Percentiles rank a stretch among this genome's conserved stretches.
These are phyloP conservation scores for Actinopyga echinites DNA, from an alignment of 53 echinoderm and acorn worm species.

Conservation along the genomic window DNA sequence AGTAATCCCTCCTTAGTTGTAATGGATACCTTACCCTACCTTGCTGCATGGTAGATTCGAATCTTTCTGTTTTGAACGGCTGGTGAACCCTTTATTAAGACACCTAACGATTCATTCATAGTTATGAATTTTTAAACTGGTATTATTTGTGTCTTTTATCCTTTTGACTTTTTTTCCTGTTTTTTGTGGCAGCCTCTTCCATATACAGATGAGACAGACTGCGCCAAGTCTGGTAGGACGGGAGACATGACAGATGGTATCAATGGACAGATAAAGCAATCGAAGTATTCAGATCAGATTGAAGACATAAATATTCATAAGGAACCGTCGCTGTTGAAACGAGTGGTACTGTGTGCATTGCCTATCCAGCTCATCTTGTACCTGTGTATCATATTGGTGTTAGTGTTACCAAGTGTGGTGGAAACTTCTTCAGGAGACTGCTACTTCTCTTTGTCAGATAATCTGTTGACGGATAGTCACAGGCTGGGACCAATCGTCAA, in stretches of 20 bases:
- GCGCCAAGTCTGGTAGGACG: neutral
- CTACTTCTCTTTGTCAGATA: constrained; percentile 78
- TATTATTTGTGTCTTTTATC: no score
- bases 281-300: constrained; percentile 30
- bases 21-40: no score
- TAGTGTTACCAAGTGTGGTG: constrained; percentile 80
- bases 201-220: neutral
- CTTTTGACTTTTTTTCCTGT: no score
- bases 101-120: no score
- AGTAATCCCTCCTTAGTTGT: no score
- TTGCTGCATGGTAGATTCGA: no score
- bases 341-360: constrained; percentile 68
- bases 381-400: constrained; percentile 67
- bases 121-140: no score
- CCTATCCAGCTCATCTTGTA: constrained; percentile 81
- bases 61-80: no score
- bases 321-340: constrained; percentile 36
- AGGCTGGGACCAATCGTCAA: constrained; percentile 72
- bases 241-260: constrained; percentile 7
- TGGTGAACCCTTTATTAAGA: no score
- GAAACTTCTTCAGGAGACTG: constrained; percentile 70
- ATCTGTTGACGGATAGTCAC: constrained; percentile 65
- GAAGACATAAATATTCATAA: neutral
- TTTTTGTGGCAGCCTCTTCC: no score
- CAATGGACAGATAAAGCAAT: neutral